Conservation (phyloP, 2,888 invertebrate species). For the Copidosoma aretas region DNA sequence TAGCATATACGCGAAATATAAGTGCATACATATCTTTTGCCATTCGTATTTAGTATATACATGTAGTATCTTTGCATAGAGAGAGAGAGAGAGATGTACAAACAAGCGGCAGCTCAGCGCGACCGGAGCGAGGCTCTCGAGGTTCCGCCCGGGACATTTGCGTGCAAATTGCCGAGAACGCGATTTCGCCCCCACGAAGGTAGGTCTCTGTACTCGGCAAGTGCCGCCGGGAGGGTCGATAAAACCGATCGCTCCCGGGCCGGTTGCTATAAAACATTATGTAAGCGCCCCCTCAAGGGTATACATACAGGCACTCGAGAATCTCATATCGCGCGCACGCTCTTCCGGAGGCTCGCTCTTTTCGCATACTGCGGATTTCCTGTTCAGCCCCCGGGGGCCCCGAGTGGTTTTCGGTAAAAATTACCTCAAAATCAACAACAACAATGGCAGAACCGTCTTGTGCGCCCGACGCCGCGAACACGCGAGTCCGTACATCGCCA, state of each 20-base stretch:
- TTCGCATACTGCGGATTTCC: neutral
- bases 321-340: slow-evolving; percentile 4
- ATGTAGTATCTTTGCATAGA: too few species aligned
- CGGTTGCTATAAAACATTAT: slow-evolving; percentile 33
- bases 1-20: too few species aligned
- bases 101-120: neutral
- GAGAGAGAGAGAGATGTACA: too few species aligned
- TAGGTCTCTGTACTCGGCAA: neutral
- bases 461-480: neutral
- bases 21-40: slow-evolving; percentile 53
- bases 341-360: neutral
- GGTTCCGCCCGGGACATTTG: slow-evolving; percentile 29
- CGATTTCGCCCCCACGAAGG: slow-evolving; percentile 7
- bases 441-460: too few species aligned
- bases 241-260: slow-evolving; percentile 27
- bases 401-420: too few species aligned
- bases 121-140: slow-evolving; percentile 4
- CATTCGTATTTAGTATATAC: slow-evolving; percentile 55
- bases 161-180: slow-evolving; percentile 35
- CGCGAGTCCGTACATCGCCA: neutral
- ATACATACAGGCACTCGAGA: slow-evolving; percentile 9
- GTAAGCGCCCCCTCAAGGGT: slow-evolving; percentile 21
- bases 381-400: too few species aligned
- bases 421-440: too few species aligned
- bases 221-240: slow-evolving; percentile 23